These are phyloP conservation scores for Allochrocebus solatus DNA, from an alignment of 2,797 vertebrate genomes.

Conservation along the genomic window DNA sequence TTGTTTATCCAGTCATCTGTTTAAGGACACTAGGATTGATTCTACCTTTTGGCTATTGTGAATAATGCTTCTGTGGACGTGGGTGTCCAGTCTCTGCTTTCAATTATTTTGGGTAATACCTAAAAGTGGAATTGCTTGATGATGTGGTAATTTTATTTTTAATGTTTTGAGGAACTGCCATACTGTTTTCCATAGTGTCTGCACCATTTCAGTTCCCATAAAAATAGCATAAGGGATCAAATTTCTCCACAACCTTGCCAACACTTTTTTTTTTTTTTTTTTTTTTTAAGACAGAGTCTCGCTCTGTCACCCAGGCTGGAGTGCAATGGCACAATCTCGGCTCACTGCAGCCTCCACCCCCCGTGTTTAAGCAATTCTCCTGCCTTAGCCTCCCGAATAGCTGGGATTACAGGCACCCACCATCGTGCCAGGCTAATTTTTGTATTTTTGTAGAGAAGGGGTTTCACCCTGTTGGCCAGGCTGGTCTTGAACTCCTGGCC, in stretches of 20 bases:
- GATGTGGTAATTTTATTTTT: neutral
- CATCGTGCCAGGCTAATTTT: neutral
- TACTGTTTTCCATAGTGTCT: neutral
- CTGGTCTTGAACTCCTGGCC: neutral
- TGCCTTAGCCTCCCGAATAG: neutral
- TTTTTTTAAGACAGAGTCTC: neutral
- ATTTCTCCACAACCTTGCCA: neutral
- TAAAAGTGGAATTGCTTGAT: neutral
- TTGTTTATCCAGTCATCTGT: neutral
- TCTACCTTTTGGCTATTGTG: neutral
- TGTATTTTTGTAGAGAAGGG: neutral
- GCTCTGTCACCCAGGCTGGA: neutral
- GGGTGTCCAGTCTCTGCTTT: neutral
- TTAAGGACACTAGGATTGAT: neutral
- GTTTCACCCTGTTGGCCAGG: neutral
- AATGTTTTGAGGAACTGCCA: neutral
- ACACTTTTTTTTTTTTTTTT: neutral
- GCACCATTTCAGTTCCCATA: neutral
- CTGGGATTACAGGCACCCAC: neutral
- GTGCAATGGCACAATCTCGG: neutral
- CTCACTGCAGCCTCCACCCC: neutral
- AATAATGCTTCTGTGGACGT: neutral
- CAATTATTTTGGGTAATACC: neutral
- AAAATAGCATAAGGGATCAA: neutral
- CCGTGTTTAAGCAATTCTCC: neutral